Evolutionary conservation across 1,140 invertebrate species (phyloP).

Genomic region (Drosophila nigromelanica): DNA sequence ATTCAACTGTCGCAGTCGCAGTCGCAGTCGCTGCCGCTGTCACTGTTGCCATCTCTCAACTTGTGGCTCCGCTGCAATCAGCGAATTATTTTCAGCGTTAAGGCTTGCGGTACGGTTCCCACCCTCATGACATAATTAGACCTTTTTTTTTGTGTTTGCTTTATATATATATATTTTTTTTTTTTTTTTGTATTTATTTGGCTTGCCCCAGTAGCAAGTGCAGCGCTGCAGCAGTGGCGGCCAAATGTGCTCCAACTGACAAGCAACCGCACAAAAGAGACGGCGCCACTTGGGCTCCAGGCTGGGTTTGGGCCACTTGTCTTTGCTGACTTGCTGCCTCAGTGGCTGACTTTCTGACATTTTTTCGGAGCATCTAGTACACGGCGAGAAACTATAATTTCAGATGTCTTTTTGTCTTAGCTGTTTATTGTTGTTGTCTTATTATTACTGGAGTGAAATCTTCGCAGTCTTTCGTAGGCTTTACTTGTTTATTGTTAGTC

Average conservation of each 20-base stretch:
- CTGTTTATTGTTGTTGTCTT: constrained; percentile 44
- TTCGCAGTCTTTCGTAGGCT: constrained; percentile 57
- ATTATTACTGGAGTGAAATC: constrained; percentile 68
- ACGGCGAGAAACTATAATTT: constrained; percentile 67
- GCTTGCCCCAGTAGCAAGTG: constrained; percentile 14
- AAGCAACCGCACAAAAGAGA: constrained; percentile 37
- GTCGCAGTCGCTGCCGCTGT: background rate
- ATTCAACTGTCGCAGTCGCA: constrained; percentile 51
- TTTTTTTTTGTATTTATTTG: constrained; percentile 18
- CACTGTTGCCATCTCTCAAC: constrained; percentile 10
- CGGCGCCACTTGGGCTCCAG: constrained; percentile 5
- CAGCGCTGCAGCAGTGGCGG: constrained; percentile 11
- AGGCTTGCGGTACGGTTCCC: constrained; percentile 59
- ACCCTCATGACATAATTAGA: constrained; percentile 84
- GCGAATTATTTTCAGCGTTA: constrained; percentile 57
- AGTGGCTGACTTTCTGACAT: constrained; percentile 52
- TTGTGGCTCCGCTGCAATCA: constrained; percentile 50
- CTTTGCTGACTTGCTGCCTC: constrained; percentile 49
- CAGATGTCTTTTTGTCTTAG: constrained; percentile 31
- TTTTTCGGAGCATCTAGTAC: constrained; percentile 73
- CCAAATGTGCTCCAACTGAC: constrained; percentile 56
- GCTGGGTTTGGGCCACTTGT: constrained; percentile 9
- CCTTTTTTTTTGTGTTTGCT: constrained; percentile 11
- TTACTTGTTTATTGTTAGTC: constrained; percentile 69
- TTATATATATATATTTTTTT: constrained; percentile 24